These are phyloP conservation scores for Brachypodius melanocephalos DNA, from an alignment of 2,113 vertebrate genomes.

Conservation along the genomic window DNA sequence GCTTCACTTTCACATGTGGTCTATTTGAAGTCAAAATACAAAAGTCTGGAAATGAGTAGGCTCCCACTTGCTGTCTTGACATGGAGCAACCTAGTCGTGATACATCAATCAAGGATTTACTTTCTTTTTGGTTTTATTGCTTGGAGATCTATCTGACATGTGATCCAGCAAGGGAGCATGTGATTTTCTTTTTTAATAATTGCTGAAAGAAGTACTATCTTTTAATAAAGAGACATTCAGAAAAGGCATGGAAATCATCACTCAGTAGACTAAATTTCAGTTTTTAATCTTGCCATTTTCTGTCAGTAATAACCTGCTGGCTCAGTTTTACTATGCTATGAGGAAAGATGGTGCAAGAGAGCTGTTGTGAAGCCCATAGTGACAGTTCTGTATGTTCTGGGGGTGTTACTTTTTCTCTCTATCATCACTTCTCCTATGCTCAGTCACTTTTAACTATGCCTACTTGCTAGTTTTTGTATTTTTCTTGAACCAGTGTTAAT, in stretches of 20 bases:
- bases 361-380: neutral
- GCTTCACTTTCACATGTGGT: conserved; percentile 34
- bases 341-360: conserved; percentile 34
- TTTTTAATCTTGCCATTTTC: neutral
- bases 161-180: neutral
- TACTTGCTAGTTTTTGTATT: neutral
- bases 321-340: neutral
- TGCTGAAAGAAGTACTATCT: neutral
- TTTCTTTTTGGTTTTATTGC: neutral
- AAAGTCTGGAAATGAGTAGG: conserved; percentile 7
- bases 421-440: neutral
- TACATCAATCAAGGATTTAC: neutral
- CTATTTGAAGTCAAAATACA: conserved; percentile 55
- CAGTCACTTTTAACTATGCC: neutral
- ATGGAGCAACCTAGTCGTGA: neutral
- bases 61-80: neutral
- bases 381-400: neutral
- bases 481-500: neutral
- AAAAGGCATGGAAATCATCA: neutral
- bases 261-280: neutral
- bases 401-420: neutral
- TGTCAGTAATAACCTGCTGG: neutral
- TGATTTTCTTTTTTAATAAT: neutral
- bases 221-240: neutral
- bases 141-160: neutral